Conservation (phyloP, 2,797 vertebrate species). For the Eutrigla gurnardus region DNA sequence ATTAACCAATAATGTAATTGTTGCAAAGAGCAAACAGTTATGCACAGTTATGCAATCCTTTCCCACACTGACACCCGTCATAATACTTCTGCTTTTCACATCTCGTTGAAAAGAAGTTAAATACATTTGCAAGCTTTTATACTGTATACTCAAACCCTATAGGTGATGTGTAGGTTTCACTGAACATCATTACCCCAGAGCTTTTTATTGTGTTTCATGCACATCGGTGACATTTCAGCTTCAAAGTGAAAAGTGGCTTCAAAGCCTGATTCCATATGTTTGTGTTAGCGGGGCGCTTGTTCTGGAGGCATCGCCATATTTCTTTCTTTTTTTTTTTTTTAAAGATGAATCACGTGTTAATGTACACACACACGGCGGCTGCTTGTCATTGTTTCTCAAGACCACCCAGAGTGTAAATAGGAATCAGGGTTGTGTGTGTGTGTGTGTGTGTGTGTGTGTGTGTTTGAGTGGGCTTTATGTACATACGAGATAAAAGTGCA, state of each 20-base stretch:
- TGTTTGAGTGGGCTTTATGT: constrained; percentile 50
- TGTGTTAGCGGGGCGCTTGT: constrained; percentile 26
- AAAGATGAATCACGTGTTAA: constrained; percentile 59
- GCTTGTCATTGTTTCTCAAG: constrained; percentile 56
- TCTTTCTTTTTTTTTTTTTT: constrained; percentile 16
- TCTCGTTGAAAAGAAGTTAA: background rate
- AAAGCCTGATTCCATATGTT: constrained; percentile 31
- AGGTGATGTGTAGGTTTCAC: constrained; percentile 15
- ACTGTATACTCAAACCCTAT: background rate
- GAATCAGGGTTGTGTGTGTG: constrained; percentile 10
- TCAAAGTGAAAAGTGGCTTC: constrained; percentile 44
- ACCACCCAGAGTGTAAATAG: constrained; percentile 74
- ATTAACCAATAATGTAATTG: background rate
- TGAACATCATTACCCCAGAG: constrained; percentile 48
- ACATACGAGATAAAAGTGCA: constrained; percentile 43
- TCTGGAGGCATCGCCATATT: background rate
- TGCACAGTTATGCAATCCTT: no score
- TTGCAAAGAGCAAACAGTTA: no score
- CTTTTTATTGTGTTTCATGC: constrained; percentile 52
- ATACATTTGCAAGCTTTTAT: background rate
- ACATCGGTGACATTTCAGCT: constrained; percentile 33
- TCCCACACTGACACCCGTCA: no score
- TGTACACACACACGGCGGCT: constrained; percentile 54
- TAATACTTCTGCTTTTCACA: background rate
- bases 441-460: no score